Percentiles rank a stretch among this genome's conserved stretches.
These are phyloP conservation scores for Calephelis virginiensis DNA, from an alignment of 1,140 invertebrate species.

Conservation along the genomic window DNA sequence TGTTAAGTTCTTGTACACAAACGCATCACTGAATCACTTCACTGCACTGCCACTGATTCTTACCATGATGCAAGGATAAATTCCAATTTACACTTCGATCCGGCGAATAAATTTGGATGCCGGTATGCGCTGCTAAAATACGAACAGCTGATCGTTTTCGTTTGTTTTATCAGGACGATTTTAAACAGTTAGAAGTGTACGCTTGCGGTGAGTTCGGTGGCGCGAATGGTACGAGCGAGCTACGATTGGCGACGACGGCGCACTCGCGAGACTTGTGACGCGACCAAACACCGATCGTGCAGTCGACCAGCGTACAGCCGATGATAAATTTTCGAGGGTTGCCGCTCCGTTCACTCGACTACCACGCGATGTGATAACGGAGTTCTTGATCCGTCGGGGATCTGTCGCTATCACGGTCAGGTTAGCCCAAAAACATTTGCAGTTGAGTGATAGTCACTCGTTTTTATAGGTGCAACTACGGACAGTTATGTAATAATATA, in stretches of 20 bases:
- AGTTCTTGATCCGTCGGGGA: slow-evolving; percentile 48
- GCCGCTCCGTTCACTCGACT: slow-evolving; percentile 56
- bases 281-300: slow-evolving; percentile 55
- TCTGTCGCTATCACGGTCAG: slow-evolving; percentile 52
- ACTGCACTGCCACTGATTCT: slow-evolving; percentile 62
- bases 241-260: slow-evolving; percentile 61
- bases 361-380: slow-evolving; percentile 60
- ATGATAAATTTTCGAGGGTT: slow-evolving; percentile 67
- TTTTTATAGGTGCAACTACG: slow-evolving; percentile 25
- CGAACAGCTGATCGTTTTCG: slow-evolving; percentile 65
- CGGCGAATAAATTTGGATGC: slow-evolving; percentile 26
- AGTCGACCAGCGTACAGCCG: slow-evolving; percentile 46
- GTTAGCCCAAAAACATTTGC: slow-evolving; percentile 47
- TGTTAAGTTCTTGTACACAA: neutral
- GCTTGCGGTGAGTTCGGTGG: slow-evolving; percentile 54
- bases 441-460: slow-evolving; percentile 48
- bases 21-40: slow-evolving; percentile 35
- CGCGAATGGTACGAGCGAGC: slow-evolving; percentile 62
- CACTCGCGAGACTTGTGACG: slow-evolving; percentile 59
- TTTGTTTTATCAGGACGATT: slow-evolving; percentile 40
- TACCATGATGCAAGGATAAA: slow-evolving; percentile 58
- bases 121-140: slow-evolving; percentile 33
- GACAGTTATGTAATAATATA: slow-evolving; percentile 5
- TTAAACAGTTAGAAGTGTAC: slow-evolving; percentile 44
- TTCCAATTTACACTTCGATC: slow-evolving; percentile 30